These are phyloP conservation scores for Formica exsecta DNA, from an alignment of 1,140 invertebrate species.

Conservation along the genomic window DNA sequence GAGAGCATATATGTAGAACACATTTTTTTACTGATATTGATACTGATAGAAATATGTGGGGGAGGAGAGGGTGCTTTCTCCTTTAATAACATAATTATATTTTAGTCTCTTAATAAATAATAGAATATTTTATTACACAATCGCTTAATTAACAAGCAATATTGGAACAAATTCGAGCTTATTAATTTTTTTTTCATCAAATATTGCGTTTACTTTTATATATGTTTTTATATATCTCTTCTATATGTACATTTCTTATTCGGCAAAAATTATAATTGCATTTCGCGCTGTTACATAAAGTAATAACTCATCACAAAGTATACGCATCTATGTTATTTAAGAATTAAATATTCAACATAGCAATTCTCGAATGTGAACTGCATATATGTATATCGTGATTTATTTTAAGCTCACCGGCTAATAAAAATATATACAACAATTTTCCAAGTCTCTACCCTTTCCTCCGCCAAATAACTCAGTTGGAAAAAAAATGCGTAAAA, in stretches of 20 bases:
- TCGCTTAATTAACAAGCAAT: neutral
- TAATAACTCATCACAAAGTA: neutral
- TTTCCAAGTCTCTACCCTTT: neutral
- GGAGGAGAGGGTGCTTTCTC: neutral
- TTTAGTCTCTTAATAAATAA: conserved; percentile 5
- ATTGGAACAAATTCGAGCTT: neutral
- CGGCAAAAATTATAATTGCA: neutral
- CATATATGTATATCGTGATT: too few species aligned
- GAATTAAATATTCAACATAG: too few species aligned
- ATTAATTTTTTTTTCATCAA: neutral
- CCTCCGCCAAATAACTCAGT: neutral
- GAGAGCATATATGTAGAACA: too few species aligned
- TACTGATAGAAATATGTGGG: neutral
- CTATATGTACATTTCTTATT: neutral
- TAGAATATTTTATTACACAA: neutral
- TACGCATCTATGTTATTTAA: too few species aligned
- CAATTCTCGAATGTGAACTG: too few species aligned
- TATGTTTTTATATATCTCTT: neutral
- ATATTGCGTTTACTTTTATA: neutral
- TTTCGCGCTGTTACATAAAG: neutral
- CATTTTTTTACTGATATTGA: neutral
- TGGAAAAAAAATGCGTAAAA: neutral
- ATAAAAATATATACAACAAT: too few species aligned
- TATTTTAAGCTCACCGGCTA: too few species aligned
- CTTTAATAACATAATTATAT: conserved; percentile 15